These are phyloP conservation scores for Hermaeophaga mercurialis DNA, from an alignment of 2,888 invertebrate species.

Conservation along the genomic window DNA sequence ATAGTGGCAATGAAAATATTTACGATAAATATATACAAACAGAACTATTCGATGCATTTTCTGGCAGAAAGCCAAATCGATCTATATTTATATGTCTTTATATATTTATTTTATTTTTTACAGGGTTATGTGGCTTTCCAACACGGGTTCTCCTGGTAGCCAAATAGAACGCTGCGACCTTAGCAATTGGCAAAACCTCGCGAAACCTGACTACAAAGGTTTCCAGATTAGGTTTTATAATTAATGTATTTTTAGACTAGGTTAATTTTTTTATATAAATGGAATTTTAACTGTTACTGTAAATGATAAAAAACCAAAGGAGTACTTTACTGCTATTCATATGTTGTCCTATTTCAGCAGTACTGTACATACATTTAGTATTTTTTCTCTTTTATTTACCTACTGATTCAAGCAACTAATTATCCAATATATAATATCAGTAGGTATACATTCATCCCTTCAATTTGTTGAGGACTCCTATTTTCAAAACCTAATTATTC, in stretches of 20 bases:
- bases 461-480: too few species aligned
- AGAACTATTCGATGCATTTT: conserved; percentile 1
- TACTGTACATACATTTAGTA: too few species aligned
- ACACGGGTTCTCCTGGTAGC: conserved; percentile 82
- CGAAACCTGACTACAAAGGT: conserved; percentile 69
- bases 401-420: too few species aligned
- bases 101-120: conserved; percentile 29
- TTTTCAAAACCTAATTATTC: too few species aligned
- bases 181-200: conserved; percentile 78
- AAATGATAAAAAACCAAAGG: too few species aligned
- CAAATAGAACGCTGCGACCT: conserved; percentile 83
- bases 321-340: too few species aligned
- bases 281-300: too few species aligned
- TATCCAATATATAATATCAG: too few species aligned
- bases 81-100: conserved; percentile 10
- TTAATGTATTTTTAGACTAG: background rate
- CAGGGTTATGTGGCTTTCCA: conserved; percentile 84
- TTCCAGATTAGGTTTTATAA: conserved; percentile 81
- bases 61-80: conserved; percentile 10
- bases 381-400: too few species aligned
- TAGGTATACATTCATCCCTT: too few species aligned
- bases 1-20: background rate
- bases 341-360: too few species aligned
- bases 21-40: conserved; percentile 14
- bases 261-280: conserved; percentile 1